Percentiles rank a stretch among this genome's conserved stretches.
Conservation (phyloP, 1,140 invertebrate species). For the Araneus ventricosus region DNA sequence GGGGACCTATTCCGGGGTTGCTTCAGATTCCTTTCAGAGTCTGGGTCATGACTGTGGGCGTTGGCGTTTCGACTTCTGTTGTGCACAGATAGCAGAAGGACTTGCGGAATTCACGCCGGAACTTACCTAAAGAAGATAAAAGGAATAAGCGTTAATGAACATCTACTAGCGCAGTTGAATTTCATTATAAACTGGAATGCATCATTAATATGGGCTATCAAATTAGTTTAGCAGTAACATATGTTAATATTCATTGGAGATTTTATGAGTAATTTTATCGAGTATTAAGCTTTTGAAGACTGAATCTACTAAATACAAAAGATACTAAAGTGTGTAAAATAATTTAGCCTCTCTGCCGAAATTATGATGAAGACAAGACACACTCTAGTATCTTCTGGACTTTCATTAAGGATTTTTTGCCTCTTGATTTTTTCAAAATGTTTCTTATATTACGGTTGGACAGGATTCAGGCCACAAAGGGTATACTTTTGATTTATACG, state of each 20-base stretch:
- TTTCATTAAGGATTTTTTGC: too few species aligned
- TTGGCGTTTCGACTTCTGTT: conserved; percentile 55
- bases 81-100: conserved; percentile 81
- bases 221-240: neutral
- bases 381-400: too few species aligned
- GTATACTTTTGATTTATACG: too few species aligned
- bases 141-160: neutral
- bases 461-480: too few species aligned
- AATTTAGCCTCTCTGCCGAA: too few species aligned
- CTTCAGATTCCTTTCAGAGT: conserved; percentile 44
- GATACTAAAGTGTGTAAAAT: too few species aligned
- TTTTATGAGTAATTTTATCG: neutral
- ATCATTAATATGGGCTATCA: neutral
- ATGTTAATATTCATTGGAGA: neutral
- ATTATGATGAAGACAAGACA: too few species aligned
- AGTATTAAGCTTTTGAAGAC: too few species aligned
- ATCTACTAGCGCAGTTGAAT: neutral
- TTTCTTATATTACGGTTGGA: too few species aligned
- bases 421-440: too few species aligned
- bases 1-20: neutral
- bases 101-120: conserved; percentile 84
- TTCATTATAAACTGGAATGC: neutral
- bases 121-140: conserved; percentile 82
- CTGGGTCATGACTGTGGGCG: conserved; percentile 50
- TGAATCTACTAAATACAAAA: too few species aligned